phyloP scores from a whole-genome alignment of 2,113 vertebrate genomes.

The Lonchura striata region DNA sequence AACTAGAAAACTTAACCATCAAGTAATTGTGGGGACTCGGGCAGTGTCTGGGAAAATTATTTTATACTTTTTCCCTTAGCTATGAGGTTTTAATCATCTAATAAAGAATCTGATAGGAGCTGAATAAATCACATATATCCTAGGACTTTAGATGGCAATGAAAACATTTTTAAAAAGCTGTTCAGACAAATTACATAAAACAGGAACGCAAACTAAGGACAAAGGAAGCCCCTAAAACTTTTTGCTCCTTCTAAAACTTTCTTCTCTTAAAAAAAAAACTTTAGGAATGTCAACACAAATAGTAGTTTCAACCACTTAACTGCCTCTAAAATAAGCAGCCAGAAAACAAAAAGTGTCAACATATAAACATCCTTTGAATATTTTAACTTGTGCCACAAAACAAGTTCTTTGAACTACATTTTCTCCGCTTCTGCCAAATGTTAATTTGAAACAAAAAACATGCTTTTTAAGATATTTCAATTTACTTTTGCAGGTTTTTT shows the following conservation, averaged over 20 bases:
- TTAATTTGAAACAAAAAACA: background rate
- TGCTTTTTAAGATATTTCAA: background rate
- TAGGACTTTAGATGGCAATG: fast-evolving
- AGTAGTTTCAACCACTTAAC: background rate
- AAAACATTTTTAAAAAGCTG: background rate
- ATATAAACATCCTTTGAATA: background rate
- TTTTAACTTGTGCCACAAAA: background rate
- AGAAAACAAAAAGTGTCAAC: background rate
- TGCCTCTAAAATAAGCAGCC: background rate
- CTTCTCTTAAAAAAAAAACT: no score
- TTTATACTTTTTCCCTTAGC: background rate
- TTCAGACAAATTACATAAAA: background rate
- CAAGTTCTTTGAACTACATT: background rate
- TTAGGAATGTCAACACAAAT: background rate
- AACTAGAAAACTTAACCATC: background rate
- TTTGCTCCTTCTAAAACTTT: background rate
- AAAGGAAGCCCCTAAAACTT: background rate
- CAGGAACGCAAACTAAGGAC: background rate
- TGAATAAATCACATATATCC: background rate
- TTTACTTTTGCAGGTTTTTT: background rate
- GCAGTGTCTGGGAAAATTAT: background rate
- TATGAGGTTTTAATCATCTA: background rate
- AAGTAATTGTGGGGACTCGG: background rate
- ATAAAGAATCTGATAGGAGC: background rate
- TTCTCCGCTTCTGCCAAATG: background rate